These are phyloP conservation scores for Paradisaea rubra DNA, from an alignment of 2,113 vertebrate species.

Conservation along the genomic window DNA sequence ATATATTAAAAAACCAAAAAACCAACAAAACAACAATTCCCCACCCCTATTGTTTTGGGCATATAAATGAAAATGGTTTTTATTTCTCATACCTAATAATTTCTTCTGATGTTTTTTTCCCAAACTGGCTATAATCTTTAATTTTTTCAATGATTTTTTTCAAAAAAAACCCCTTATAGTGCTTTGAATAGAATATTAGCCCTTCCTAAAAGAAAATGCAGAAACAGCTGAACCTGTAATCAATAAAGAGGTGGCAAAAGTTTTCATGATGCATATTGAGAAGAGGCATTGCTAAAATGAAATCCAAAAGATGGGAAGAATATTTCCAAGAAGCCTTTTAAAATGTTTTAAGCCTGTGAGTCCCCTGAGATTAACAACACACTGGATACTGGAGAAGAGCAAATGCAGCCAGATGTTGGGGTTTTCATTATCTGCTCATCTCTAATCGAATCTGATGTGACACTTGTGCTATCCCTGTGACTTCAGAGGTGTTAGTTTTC, in stretches of 20 bases:
- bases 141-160: background rate
- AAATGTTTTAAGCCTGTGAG: background rate
- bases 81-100: background rate
- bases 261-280: background rate
- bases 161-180: background rate
- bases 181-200: background rate
- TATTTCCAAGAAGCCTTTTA: background rate
- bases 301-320: background rate
- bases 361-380: background rate
- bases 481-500: conserved; percentile 14
- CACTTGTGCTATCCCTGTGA: background rate
- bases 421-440: conserved; percentile 6
- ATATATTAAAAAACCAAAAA: background rate
- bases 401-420: conserved; percentile 10
- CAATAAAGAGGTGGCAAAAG: background rate
- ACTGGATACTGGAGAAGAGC: background rate
- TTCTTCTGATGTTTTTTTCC: background rate
- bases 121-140: background rate
- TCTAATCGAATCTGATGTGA: conserved; percentile 34
- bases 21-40: rapidly evolving
- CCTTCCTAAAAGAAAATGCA: background rate
- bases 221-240: background rate
- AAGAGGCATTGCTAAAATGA: background rate
- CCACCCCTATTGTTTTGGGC: background rate
- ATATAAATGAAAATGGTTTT: background rate